Conservation (phyloP, 2,113 vertebrate genomes). For the Alectura lathami region DNA sequence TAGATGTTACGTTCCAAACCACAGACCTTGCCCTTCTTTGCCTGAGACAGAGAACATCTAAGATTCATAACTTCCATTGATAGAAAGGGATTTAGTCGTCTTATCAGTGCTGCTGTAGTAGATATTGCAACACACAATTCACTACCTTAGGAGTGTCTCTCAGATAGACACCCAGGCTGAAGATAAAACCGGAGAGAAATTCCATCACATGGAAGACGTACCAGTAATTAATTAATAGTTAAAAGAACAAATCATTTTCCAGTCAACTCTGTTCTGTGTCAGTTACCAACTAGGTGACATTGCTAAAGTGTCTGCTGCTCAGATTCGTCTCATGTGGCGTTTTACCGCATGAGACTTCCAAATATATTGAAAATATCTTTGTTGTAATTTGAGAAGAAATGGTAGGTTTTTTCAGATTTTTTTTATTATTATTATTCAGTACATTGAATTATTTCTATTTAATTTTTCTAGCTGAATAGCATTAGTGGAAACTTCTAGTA, state of each 20-base stretch:
- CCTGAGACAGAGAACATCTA: background rate
- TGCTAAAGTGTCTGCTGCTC: background rate
- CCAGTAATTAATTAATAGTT: background rate
- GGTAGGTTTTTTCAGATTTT: background rate
- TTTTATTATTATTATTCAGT: background rate
- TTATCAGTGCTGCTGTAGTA: background rate
- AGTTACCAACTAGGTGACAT: background rate
- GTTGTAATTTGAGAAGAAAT: background rate
- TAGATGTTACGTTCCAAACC: conserved; percentile 29
- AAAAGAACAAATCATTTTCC: background rate
- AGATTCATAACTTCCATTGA: background rate
- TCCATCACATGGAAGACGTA: background rate
- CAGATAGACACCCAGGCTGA: background rate
- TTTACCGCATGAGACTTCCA: background rate
- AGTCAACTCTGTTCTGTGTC: background rate
- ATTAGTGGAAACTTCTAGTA: background rate
- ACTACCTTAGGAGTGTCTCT: background rate
- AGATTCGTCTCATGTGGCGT: too few species aligned
- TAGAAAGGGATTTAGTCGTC: background rate
- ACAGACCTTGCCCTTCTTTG: conserved; percentile 10
- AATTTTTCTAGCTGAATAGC: background rate
- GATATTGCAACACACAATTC: background rate
- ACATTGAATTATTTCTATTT: background rate
- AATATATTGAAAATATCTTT: background rate
- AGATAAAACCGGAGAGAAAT: background rate